Percentiles rank a stretch among this genome's conserved stretches.
These are phyloP conservation scores for Characodon lateralis DNA, from an alignment of 2,797 vertebrate genomes.

Conservation along the genomic window DNA sequence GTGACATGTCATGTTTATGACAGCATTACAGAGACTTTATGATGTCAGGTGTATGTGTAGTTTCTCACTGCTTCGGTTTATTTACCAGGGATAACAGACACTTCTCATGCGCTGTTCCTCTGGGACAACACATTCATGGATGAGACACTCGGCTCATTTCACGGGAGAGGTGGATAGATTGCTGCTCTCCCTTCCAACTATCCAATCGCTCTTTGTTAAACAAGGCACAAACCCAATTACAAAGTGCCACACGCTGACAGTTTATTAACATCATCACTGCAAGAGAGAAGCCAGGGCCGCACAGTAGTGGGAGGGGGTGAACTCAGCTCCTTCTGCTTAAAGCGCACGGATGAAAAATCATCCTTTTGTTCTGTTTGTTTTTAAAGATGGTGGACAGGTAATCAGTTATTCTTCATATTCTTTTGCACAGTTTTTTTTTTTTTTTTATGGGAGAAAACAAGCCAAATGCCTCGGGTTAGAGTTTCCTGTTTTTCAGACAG, in stretches of 20 bases:
- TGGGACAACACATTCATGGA: conserved; percentile 65
- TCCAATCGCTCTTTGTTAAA: conserved; percentile 81
- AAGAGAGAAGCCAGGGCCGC: conserved; percentile 31
- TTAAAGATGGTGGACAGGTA: conserved; percentile 43
- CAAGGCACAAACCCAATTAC: conserved; percentile 80
- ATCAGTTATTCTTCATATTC: conserved; percentile 57
- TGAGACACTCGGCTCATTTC: conserved; percentile 75
- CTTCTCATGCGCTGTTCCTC: conserved; percentile 57
- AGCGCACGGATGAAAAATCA: conserved; percentile 63
- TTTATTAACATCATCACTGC: conserved; percentile 76
- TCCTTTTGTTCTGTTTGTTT: conserved; percentile 48
- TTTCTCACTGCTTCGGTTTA: conserved; percentile 47
- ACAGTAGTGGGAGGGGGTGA: background rate
- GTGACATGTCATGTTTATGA: conserved; percentile 66
- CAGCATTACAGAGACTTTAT: conserved; percentile 64
- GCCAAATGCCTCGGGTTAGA: conserved; percentile 43
- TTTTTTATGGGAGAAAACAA: conserved; percentile 20
- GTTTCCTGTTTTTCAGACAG: conserved; percentile 54
- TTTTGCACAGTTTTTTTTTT: conserved; percentile 21
- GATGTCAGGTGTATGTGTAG: conserved; percentile 52
- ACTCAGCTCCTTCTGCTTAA: conserved; percentile 58
- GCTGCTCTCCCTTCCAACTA: conserved; percentile 73
- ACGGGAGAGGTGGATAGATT: conserved; percentile 67
- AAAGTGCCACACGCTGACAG: conserved; percentile 74
- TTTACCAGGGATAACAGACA: conserved; percentile 70